Evolutionary conservation across 2,113 vertebrate species (phyloP).

Genomic region (Bombycilla garrulus): DNA sequence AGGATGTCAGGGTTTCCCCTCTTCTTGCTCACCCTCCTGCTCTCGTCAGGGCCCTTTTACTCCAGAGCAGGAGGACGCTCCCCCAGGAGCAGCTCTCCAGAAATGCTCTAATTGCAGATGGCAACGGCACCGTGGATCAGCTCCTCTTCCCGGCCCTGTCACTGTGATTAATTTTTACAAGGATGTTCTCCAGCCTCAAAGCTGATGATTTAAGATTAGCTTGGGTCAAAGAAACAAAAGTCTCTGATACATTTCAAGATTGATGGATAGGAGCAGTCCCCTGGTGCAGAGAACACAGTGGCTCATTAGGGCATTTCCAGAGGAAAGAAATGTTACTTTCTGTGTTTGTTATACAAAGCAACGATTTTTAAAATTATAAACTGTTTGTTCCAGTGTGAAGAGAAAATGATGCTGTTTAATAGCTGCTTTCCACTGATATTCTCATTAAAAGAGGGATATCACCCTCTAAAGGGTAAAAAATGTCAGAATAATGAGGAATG

Average conservation of each 20-base stretch:
- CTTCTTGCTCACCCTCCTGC: neutral
- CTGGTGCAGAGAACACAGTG: neutral
- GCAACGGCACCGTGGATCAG: neutral
- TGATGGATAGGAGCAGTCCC: neutral
- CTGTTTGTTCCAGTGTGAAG: constrained; percentile 1
- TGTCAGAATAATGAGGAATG: neutral
- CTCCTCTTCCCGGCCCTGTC: neutral
- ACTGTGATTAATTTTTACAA: constrained; percentile 18
- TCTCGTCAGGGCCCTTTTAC: neutral
- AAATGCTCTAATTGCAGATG: neutral
- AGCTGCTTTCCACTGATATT: neutral
- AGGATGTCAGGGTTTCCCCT: too few relatives aligned
- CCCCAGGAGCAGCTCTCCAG: neutral
- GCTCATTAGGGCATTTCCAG: neutral
- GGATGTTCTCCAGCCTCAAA: neutral
- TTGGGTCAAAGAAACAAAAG: neutral
- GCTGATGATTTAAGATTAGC: neutral
- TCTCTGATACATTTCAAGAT: neutral
- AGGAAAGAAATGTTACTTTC: neutral
- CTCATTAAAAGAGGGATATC: constrained; percentile 12
- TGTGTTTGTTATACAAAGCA: neutral
- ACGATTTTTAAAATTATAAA: neutral
- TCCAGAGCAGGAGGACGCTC: neutral
- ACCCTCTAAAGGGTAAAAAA: neutral
- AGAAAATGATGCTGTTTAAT: constrained; percentile 1